Evolutionary conservation across 1,140 invertebrate species (phyloP).

Genomic region (Macrobrachium nipponense): DNA sequence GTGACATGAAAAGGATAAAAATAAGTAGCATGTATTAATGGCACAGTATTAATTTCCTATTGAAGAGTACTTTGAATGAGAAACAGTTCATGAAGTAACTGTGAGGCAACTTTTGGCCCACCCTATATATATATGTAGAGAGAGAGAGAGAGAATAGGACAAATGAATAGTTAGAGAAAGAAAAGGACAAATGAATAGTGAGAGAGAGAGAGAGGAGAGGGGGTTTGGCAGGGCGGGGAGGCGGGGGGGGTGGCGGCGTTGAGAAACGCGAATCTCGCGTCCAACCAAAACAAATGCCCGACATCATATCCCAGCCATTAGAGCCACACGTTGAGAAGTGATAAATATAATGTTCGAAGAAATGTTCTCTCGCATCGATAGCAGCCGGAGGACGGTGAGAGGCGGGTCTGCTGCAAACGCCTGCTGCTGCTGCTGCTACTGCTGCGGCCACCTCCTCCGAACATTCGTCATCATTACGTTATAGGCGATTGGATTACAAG

Average conservation of each 20-base stretch:
- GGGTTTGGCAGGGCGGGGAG: too few relatives aligned
- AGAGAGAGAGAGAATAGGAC: background rate
- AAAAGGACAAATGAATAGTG: too few relatives aligned
- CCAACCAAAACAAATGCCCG: slow-evolving; percentile 5
- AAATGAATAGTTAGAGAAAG: background rate
- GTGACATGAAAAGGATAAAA: too few relatives aligned
- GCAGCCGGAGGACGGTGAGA: too few relatives aligned
- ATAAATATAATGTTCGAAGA: slow-evolving; percentile 16
- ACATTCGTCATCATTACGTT: slow-evolving; percentile 52
- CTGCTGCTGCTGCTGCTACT: too few relatives aligned
- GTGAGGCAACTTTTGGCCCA: too few relatives aligned
- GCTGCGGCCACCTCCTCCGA: background rate
- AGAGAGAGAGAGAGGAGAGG: slow-evolving; percentile 11
- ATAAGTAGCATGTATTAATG: too few relatives aligned
- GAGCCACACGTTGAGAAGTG: slow-evolving; percentile 1
- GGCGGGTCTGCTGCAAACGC: background rate
- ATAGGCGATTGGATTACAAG: slow-evolving; percentile 50
- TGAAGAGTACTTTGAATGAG: too few relatives aligned
- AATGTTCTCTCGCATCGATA: background rate
- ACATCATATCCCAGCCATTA: background rate
- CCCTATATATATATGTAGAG: background rate
- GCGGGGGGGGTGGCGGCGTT: too few relatives aligned
- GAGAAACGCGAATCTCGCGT: background rate
- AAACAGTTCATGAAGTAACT: too few relatives aligned
- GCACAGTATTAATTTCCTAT: too few relatives aligned